Evolutionary conservation across 2,888 invertebrate species (phyloP), one percentile per base, ranked within the genome.

Genomic region (Cheilosia vulpina): DNA sequence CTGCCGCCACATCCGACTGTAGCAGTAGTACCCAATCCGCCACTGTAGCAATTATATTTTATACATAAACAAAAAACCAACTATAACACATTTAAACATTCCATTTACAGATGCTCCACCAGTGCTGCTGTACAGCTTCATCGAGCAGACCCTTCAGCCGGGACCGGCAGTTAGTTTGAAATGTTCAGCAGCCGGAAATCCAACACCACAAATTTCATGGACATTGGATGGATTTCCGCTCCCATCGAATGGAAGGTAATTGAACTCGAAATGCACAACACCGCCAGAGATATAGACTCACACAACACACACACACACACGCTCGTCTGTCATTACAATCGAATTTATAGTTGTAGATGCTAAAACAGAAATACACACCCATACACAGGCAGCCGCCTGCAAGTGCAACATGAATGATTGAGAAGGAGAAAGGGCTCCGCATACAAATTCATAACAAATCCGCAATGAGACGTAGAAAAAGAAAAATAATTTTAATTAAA

Each of bases 191-290:
- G 94, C 95, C 88, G 96, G 96, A 88, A 96, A 96, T 93, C 97
- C 97, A 80, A 95, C 96, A 85, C 96, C 97, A 63, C 94, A 95
- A 91, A 95, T 97, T 90, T 94, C 94, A 87, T 97, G 97, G 97
- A 94, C 94, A 87, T 93, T 96, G 89, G 96, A 96, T 91, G 96
- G 96, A 88, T 96, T 96, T 92, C 94, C 95, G 88, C 93, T 96
- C 89, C 96, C 96, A 89, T 94, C 92, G 89, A 92, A 92, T 90
- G 92, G 92, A 91, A 92, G 92, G 92, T 92, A 92, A 91, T 90
- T 91, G 91, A 92, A 91, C 92, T 91, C 90, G 89, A 90, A 90
- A 89, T 90, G 89, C 77, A 77, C 43, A 71, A 38, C 60, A 34
- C 27, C 27, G 27, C 27, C 27, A 27, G 5, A 27, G 27, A 6